Evolutionary conservation across 2,113 vertebrate genomes (phyloP), one percentile per base, ranked within the genome.

Genomic region (Oreochromis spilurus): DNA sequence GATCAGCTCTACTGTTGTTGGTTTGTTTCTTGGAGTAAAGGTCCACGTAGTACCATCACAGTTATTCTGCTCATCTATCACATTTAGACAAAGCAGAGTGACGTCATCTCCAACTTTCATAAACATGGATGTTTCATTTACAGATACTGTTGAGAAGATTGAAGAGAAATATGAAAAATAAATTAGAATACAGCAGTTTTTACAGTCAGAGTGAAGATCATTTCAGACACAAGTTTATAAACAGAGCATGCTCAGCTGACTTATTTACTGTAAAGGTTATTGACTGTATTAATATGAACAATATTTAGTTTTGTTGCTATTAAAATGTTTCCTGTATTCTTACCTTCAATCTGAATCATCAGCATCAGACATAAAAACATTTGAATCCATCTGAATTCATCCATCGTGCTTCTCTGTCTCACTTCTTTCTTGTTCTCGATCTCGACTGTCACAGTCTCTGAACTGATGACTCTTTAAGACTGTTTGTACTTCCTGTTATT

Each of bases 81-180:
- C 62, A 24, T 67, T 67, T 67, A 70, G n/a, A 43, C 65, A 70
- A 70, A 36, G 65, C 65, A 70, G 65, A 24, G 38, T 24, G 65
- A 70, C 5, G 1, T 43, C 65, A 43, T 24, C 65, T 5, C 62
- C 62, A 70, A 40, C 62, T 40, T 38, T 65, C 0, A 70, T 70
- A 43, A 70, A 70, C 1, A 14, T 24, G 21, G n/a, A 40, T 0
- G n/a, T 40, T 0, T 40, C 5, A 70, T 13, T 21, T 67, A 4
- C 36, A 6, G 38, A 14, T 16, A 40, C 38, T 70, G 4, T 16
- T 70, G 12, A 4, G 4, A 70, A 70, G 6, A 26, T 16, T 24
- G 12, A 43, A 70, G 65, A 43, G n/a, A 70, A 5, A 21, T 12
- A 38, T 21, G 4, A 38, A 21, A 67, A 67, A 70, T 26, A 43